Evolutionary conservation across 2,888 invertebrate species (phyloP), one percentile per base, ranked within the genome.

Genomic region (Metallyticus violacea): DNA sequence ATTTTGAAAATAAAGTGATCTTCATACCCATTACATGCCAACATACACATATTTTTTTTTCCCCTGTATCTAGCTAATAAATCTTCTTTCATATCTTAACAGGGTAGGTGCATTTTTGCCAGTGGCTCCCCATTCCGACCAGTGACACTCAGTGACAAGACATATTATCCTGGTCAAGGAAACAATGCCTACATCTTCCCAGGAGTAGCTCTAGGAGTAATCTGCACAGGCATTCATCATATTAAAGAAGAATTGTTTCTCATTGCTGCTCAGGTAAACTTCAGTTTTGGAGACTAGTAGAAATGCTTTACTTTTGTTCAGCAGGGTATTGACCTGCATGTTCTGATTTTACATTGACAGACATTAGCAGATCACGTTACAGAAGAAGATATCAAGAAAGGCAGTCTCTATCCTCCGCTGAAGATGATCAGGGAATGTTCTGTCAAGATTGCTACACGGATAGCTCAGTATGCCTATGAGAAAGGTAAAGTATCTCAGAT

Each of bases 151-250:
- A 94, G 95, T 86, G 98, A 97, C 26, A 96, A 96, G 91, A 95
- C 95, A 5, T 98, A 93, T 92, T 94, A 95, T 89, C 97, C 99
- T 0, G 99, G 99, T 0, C 99, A 99, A 91, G 99, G 99, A 87
- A 99, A 99, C 92, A 99, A 99, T 92, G 97, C 99, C 0, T 99
- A 99, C 92, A 98, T 99, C 90, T 99, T 98, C 93, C 99, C 99
- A 0, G 99, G 99, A 6, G 93, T 99, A 86, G 99, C 98, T 9
- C 94, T 99, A 26, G 99, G 99, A 7, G 97, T 98, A 7, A 97
- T 99, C 89, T 95, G 96, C 25, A 97, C 98, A 40, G 97, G 97
- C 86, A 96, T 98, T 6, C 97, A 98, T 91, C 98, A 98, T 90
- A 98, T 99, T 90, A 96, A 96, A 6, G 99, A 99, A 91, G 96